Evolutionary conservation across 2,888 invertebrate genomes (phyloP).

Genomic region (Steinernema scapterisci): DNA sequence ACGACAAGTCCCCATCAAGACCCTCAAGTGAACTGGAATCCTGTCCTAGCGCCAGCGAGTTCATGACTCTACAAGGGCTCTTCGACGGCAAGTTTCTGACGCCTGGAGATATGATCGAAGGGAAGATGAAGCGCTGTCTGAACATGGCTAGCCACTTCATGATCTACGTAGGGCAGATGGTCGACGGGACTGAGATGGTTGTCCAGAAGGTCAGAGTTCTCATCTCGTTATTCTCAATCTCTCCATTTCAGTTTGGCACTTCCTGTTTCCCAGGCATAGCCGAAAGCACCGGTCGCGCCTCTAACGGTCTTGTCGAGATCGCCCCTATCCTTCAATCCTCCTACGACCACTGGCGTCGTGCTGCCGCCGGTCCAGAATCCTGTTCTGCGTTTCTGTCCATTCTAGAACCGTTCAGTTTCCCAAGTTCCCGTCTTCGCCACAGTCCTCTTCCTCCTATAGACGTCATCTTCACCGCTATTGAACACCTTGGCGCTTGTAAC

Average conservation of each 20-base stretch:
- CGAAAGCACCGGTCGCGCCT: neutral
- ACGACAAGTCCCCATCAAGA: neutral
- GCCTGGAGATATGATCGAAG: constrained; percentile 10
- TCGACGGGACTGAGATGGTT: neutral
- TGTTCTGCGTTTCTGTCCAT: neutral
- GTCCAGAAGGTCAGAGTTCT: neutral
- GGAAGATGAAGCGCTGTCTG: neutral
- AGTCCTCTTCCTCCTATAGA: neutral
- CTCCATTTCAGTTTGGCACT: too few relatives aligned
- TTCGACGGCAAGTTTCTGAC: neutral
- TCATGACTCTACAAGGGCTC: neutral
- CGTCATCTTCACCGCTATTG: neutral
- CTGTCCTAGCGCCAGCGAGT: neutral
- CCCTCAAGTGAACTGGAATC: neutral
- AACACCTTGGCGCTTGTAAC: constrained; percentile 1
- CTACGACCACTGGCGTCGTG: constrained; percentile 5
- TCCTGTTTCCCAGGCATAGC: too few relatives aligned
- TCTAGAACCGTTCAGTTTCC: neutral
- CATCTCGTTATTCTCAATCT: too few relatives aligned
- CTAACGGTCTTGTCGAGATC: neutral
- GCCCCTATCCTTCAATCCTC: neutral
- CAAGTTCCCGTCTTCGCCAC: too few relatives aligned
- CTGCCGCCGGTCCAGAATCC: neutral
- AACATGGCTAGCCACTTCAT: neutral
- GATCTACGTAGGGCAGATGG: neutral